These are phyloP conservation scores for Sarcophaga carnaria DNA, from an alignment of 2,888 invertebrate genomes.

Conservation along the genomic window DNA sequence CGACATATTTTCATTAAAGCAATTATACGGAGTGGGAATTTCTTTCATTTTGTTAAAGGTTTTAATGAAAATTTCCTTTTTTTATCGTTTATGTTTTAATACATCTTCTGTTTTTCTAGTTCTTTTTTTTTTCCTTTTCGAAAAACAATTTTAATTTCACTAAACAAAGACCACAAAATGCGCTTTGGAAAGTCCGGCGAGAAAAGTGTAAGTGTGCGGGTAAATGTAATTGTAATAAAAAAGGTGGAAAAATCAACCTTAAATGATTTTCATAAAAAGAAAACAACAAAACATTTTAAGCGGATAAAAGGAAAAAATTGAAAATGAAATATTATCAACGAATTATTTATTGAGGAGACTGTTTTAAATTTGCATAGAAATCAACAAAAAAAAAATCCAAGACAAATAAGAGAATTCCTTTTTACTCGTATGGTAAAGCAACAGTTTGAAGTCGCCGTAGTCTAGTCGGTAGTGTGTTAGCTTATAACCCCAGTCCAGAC, in stretches of 20 bases:
- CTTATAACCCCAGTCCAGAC: too few species aligned
- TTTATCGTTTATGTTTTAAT: neutral
- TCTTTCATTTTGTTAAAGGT: neutral
- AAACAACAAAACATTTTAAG: neutral
- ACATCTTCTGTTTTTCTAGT: neutral
- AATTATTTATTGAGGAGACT: conserved; percentile 5
- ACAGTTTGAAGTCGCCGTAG: too few species aligned
- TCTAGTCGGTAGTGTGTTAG: too few species aligned
- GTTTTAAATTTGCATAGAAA: conserved; percentile 23
- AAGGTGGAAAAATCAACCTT: neutral
- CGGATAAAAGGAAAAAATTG: neutral
- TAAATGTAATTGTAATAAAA: conserved; percentile 2
- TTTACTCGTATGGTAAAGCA: too few species aligned
- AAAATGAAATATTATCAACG: conserved; percentile 11
- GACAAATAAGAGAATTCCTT: too few species aligned
- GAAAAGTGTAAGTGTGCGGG: too few species aligned
- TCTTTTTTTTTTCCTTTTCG: neutral
- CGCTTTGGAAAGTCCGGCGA: neutral
- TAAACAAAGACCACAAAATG: neutral
- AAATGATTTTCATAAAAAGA: neutral
- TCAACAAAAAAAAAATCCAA: neutral
- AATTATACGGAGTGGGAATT: neutral
- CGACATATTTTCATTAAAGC: conserved; percentile 7
- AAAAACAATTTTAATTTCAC: neutral
- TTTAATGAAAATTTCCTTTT: neutral